phyloP scores from a whole-genome alignment of 1,140 invertebrate species.

The Matsumurasca onukii region DNA sequence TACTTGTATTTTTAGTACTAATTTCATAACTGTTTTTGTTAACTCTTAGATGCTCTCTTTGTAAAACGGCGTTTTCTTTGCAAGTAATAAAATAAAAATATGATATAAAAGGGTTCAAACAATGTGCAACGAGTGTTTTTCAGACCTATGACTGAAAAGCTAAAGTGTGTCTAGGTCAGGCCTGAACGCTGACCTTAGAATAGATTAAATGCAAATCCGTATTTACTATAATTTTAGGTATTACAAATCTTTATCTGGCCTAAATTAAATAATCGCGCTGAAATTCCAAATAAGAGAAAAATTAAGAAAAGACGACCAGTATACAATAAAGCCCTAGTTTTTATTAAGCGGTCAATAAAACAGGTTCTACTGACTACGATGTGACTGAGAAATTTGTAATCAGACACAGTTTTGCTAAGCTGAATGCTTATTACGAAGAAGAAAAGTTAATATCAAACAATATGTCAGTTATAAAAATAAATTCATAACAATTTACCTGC shows the following conservation, averaged over 20 bases:
- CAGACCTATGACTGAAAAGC: neutral
- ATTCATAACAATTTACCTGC: neutral
- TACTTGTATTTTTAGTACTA: neutral
- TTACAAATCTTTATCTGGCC: neutral
- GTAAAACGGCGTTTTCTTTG: neutral
- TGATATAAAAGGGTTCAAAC: neutral
- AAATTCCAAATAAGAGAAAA: too few species aligned
- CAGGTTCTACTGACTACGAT: too few species aligned
- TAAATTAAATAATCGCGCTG: neutral
- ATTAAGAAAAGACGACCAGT: too few species aligned
- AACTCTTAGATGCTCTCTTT: too few species aligned
- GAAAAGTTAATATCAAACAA: too few species aligned
- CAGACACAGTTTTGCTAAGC: too few species aligned
- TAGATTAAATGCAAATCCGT: neutral
- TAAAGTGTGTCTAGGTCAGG: neutral
- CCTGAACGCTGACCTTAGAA: neutral
- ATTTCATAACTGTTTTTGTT: too few species aligned
- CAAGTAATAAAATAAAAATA: neutral
- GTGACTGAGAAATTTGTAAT: too few species aligned
- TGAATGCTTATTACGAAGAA: too few species aligned
- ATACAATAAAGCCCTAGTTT: too few species aligned
- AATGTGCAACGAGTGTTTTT: neutral
- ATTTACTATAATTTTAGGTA: neutral
- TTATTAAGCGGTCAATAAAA: too few species aligned
- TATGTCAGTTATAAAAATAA: too few species aligned